These are phyloP conservation scores for Octodon degus DNA, from an alignment of 2,113 vertebrate species.

Conservation along the genomic window DNA sequence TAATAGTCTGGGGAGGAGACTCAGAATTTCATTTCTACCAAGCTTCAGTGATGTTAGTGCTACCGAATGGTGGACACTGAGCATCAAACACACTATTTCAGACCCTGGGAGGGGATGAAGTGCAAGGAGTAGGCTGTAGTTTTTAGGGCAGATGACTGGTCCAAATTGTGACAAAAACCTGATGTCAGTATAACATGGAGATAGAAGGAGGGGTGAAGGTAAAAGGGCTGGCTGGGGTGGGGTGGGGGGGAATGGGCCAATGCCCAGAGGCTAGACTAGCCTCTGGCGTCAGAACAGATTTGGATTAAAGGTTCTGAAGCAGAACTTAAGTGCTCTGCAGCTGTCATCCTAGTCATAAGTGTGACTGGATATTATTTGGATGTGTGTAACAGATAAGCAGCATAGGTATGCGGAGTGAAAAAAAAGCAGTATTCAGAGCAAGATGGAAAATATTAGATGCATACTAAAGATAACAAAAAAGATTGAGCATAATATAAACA, in stretches of 20 bases:
- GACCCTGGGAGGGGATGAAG: not conserved
- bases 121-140: not conserved
- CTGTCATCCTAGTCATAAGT: not conserved
- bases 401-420: not conserved
- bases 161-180: not conserved
- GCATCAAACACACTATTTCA: not conserved
- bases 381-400: not conserved
- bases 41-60: not conserved
- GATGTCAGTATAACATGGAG: not conserved
- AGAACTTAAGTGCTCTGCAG: not conserved
- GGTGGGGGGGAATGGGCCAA: not conserved
- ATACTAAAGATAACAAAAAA: not conserved
- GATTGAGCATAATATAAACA: not conserved
- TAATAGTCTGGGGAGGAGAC: no score
- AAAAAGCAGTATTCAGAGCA: not conserved
- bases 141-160: not conserved
- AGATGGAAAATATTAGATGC: not conserved
- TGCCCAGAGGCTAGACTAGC: not conserved
- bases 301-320: not conserved
- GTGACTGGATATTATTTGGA: not conserved
- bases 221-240: not conserved
- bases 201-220: no score
- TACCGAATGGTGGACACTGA: not conserved
- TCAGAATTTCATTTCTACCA: not conserved
- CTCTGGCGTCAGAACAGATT: not conserved